These are phyloP conservation scores for Carassius gibelio DNA, from an alignment of 2,113 vertebrate species.

Conservation along the genomic window DNA sequence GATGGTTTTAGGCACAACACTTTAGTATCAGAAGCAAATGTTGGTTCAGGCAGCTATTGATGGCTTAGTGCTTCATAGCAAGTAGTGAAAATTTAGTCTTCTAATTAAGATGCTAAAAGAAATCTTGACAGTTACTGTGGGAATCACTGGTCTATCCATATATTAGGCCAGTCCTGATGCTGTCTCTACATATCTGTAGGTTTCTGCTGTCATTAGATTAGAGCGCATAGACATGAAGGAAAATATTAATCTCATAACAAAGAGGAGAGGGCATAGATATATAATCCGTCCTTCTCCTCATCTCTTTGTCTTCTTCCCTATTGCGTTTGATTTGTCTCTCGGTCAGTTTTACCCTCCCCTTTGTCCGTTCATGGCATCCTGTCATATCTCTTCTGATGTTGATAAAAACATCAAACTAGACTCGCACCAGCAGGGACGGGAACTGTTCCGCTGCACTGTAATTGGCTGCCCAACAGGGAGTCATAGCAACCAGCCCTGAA, in stretches of 20 bases:
- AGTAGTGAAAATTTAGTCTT: constrained; percentile 1
- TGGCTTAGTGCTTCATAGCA: not conserved
- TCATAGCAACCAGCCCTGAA: constrained; percentile 32
- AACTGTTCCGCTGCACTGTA: constrained; percentile 64
- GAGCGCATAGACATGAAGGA: constrained; percentile 61
- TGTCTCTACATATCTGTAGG: constrained; percentile 7
- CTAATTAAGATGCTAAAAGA: not conserved
- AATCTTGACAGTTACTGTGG: constrained; percentile 10
- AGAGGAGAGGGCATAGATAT: constrained; percentile 64
- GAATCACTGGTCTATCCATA: not conserved
- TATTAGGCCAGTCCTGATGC: not conserved
- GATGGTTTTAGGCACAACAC: constrained; percentile 32
- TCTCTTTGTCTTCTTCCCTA: not conserved
- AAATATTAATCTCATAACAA: constrained; percentile 45
- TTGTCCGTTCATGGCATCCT: not conserved
- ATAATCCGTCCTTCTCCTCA: constrained; percentile 15
- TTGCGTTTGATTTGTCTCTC: constrained; percentile 64
- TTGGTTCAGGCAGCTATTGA: constrained; percentile 8
- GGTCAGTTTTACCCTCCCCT: constrained; percentile 65
- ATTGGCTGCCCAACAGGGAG: constrained; percentile 68
- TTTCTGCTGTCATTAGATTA: constrained; percentile 70
- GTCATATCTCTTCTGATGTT: constrained; percentile 53
- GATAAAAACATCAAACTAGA: constrained; percentile 76
- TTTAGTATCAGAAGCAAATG: constrained; percentile 29
- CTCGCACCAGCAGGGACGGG: constrained; percentile 60